Conservation (phyloP, 2,113 vertebrate genomes). For the Ictidomys tridecemlineatus region DNA sequence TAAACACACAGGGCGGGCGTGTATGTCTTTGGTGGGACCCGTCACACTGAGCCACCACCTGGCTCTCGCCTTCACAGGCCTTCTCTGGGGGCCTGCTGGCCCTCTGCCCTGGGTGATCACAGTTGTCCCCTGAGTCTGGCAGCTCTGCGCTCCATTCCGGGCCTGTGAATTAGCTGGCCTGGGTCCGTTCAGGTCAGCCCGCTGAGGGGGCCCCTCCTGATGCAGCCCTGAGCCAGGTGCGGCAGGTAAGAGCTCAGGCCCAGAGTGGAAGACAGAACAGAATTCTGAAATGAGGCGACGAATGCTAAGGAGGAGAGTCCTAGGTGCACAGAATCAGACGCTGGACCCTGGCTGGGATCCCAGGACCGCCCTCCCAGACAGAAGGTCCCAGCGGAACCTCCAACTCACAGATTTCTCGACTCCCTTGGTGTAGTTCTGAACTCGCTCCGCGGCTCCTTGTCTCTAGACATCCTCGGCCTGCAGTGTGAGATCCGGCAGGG, state of each 20-base stretch:
- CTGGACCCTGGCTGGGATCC: neutral
- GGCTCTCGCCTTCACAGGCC: neutral
- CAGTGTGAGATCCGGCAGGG: neutral
- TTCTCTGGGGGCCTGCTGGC: neutral
- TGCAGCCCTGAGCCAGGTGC: neutral
- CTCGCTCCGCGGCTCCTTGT: neutral
- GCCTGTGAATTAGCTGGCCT: neutral
- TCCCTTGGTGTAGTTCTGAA: neutral
- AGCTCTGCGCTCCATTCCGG: neutral
- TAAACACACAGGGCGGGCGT: accelerated
- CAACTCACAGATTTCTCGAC: neutral
- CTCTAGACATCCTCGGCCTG: accelerated
- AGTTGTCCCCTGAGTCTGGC: neutral
- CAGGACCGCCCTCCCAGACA: too few species aligned
- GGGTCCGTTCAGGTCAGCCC: neutral
- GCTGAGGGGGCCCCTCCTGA: neutral
- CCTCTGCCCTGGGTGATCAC: neutral
- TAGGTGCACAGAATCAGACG: accelerated
- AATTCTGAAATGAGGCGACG: neutral
- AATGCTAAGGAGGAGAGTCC: neutral
- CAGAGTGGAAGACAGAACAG: neutral
- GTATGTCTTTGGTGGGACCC: too few species aligned
- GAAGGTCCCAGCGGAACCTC: too few species aligned
- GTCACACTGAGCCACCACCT: neutral
- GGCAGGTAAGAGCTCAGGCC: neutral